Conservation (phyloP, 1,140 invertebrate species). For the Goniozus legneri region DNA sequence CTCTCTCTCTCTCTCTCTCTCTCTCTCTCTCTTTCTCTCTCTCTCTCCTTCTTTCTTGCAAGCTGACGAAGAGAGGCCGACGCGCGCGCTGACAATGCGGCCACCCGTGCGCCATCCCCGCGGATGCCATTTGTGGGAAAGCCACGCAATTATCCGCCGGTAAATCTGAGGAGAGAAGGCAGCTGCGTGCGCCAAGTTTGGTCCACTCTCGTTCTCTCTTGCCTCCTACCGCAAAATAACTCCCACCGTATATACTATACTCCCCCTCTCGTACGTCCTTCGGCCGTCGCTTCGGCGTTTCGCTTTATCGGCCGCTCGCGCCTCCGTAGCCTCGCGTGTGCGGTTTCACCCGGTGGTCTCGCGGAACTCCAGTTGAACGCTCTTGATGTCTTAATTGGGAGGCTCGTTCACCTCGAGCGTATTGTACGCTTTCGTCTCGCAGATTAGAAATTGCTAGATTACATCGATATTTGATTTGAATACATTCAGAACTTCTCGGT, state of each 20-base stretch:
- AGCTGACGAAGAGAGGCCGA: not conserved
- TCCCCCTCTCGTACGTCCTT: slow-evolving; percentile 1
- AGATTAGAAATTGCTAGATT: not conserved
- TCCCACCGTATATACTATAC: too few species aligned
- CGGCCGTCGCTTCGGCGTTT: not conserved
- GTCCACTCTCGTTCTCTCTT: slow-evolving; percentile 14
- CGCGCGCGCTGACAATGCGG: slow-evolving; percentile 14
- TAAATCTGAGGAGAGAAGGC: slow-evolving; percentile 50
- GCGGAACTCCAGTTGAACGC: slow-evolving; percentile 22
- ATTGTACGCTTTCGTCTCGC: not conserved
- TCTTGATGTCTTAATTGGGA: slow-evolving; percentile 50
- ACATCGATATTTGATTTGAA: not conserved
- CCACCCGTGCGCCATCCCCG: slow-evolving; percentile 15
- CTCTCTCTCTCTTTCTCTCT: slow-evolving; percentile 1
- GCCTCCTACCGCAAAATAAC: too few species aligned
- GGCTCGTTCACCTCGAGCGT: slow-evolving; percentile 16
- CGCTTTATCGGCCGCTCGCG: slow-evolving; percentile 6
- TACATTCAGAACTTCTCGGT: too few species aligned
- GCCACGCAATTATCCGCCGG: slow-evolving; percentile 46
- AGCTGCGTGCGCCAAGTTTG: slow-evolving; percentile 45
- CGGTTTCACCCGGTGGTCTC: slow-evolving; percentile 14
- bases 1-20: not conserved
- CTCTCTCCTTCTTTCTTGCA: not conserved
- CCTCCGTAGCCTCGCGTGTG: slow-evolving; percentile 11
- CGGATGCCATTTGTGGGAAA: slow-evolving; percentile 50